These are phyloP conservation scores for Parnassius glacialis DNA, from an alignment of 2,888 invertebrate genomes.

Conservation along the genomic window DNA sequence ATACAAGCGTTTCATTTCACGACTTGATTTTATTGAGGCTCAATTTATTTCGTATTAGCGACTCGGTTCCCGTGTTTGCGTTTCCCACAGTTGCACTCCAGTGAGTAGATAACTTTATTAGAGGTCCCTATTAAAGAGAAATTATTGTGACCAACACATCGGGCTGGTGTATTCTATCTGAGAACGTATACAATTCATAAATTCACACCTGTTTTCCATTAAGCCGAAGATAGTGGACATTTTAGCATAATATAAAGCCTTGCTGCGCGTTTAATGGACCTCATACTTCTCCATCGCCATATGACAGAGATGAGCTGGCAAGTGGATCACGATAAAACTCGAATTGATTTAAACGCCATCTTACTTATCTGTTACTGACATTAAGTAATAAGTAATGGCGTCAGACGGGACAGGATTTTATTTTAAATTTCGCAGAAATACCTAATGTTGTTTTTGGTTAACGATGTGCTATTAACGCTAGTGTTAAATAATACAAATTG, in stretches of 20 bases:
- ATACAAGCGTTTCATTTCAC: conserved; percentile 19
- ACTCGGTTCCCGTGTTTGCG: conserved; percentile 22
- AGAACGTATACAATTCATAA: conserved; percentile 27
- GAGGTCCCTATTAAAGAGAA: conserved; percentile 28
- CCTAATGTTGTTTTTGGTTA: conserved; percentile 9
- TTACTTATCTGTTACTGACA: conserved; percentile 18
- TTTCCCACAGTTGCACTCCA: conserved; percentile 28
- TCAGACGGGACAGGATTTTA: not conserved
- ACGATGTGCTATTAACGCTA: not conserved
- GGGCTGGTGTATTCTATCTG: conserved; percentile 18
- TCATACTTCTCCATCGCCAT: conserved; percentile 20
- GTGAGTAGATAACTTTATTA: conserved; percentile 28
- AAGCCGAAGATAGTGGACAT: conserved; percentile 23
- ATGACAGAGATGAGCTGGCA: conserved; percentile 19
- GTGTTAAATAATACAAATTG: not conserved
- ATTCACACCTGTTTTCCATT: conserved; percentile 30
- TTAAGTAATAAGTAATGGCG: conserved; percentile 21
- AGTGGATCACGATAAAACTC: conserved; percentile 21
- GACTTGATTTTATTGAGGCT: conserved; percentile 25
- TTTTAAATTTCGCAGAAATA: conserved; percentile 14
- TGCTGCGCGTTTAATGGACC: conserved; percentile 19
- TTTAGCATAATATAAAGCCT: conserved; percentile 24
- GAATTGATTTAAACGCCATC: conserved; percentile 24
- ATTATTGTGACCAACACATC: conserved; percentile 26
- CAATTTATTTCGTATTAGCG: conserved; percentile 28